Percentiles rank a stretch among this genome's conserved stretches.
These are phyloP conservation scores for Philopedon plagiatum DNA, from an alignment of 2,888 invertebrate genomes.

Conservation along the genomic window DNA sequence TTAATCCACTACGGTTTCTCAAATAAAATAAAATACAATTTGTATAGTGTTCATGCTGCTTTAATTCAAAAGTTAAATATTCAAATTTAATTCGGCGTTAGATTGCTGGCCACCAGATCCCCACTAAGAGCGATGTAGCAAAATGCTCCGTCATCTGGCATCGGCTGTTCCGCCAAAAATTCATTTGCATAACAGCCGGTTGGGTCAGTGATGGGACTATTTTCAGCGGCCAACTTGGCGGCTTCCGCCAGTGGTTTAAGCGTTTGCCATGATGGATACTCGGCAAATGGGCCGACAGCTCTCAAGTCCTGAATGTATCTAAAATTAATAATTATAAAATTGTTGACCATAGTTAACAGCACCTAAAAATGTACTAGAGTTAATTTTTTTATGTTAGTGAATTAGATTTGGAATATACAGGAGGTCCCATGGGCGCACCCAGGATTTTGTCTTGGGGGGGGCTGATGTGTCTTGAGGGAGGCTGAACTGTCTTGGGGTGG, in stretches of 20 bases:
- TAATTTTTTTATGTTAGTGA: no score
- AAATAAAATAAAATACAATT: neutral
- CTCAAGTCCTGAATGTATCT: constrained; percentile 69
- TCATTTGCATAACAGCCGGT: constrained; percentile 68
- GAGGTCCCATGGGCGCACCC: no score
- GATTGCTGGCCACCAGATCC: constrained; percentile 64
- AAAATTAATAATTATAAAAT: constrained; percentile 1
- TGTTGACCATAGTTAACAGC: neutral
- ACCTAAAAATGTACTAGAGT: no score
- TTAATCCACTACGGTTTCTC: no score
- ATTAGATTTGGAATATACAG: no score
- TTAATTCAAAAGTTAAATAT: constrained; percentile 3
- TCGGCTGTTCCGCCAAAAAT: constrained; percentile 69
- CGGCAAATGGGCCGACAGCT: constrained; percentile 69
- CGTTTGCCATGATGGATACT: constrained; percentile 68
- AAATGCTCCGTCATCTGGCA: constrained; percentile 72
- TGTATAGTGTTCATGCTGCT: neutral
- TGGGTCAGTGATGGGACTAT: constrained; percentile 69
- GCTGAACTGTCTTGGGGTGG: no score
- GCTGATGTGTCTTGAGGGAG: no score
- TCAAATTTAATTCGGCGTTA: constrained; percentile 41
- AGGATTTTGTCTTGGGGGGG: no score
- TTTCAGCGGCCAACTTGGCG: constrained; percentile 65
- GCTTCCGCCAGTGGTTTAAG: constrained; percentile 67
- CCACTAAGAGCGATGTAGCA: constrained; percentile 72